Percentiles rank a stretch among this genome's conserved stretches.
Conservation (phyloP, 92 coral and sea anemone species). For the Heteractis magnifica region DNA sequence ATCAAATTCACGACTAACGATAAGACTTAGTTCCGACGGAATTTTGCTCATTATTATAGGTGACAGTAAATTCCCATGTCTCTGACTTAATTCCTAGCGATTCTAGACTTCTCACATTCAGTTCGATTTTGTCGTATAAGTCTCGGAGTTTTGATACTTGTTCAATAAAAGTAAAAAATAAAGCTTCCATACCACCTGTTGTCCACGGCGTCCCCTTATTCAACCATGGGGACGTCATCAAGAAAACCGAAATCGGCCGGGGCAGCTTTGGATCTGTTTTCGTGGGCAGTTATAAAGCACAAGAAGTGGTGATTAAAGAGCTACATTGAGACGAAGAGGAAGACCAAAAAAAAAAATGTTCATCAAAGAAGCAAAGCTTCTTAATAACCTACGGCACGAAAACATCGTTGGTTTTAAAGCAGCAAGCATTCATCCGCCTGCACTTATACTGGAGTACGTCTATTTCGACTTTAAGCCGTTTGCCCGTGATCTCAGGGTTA, state of each 20-base stretch:
- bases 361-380: conserved; percentile 31
- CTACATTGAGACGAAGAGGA: conserved; percentile 5
- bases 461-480: conserved; percentile 35
- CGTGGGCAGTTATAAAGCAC: conserved; percentile 8
- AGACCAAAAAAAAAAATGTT: conserved; percentile 10
- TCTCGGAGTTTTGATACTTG: too few relatives aligned
- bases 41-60: too few relatives aligned
- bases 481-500: conserved; percentile 14
- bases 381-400: conserved; percentile 9
- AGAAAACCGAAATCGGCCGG: conserved; percentile 23
- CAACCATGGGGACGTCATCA: neutral
- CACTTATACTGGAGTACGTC: conserved; percentile 25
- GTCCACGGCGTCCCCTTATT: conserved; percentile 7
- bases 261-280: conserved; percentile 35
- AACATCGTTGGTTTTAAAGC: conserved; percentile 23
- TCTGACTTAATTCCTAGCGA: too few relatives aligned
- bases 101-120: too few relatives aligned
- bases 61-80: too few relatives aligned
- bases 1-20: too few relatives aligned
- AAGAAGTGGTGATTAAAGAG: conserved; percentile 29
- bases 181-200: neutral
- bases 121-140: too few relatives aligned
- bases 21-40: too few relatives aligned
- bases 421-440: conserved; percentile 5
- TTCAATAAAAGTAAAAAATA: too few relatives aligned